Conservation (phyloP, 2,888 invertebrate genomes). For the Venusia cambrica region DNA sequence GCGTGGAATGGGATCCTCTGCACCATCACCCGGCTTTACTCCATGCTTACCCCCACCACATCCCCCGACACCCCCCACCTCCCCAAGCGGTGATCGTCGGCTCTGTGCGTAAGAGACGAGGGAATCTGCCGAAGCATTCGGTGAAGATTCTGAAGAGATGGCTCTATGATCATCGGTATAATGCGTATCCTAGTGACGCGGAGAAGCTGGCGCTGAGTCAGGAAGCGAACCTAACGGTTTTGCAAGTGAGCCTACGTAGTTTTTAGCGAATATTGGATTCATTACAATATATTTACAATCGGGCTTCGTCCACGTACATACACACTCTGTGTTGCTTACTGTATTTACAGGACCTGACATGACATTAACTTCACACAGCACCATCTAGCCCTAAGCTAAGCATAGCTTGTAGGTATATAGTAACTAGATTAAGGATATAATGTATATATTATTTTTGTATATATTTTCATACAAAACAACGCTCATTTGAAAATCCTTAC, state of each 20-base stretch:
- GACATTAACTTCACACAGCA: too few species aligned
- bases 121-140: constrained; percentile 95
- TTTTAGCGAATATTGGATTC: too few species aligned
- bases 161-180: constrained; percentile 96
- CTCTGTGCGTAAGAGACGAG: constrained; percentile 90
- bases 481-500: too few species aligned
- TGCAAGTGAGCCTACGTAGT: constrained; percentile 85
- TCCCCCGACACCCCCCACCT: constrained; percentile 22
- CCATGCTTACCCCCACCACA: constrained; percentile 31
- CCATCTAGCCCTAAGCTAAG: too few species aligned
- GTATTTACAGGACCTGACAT: too few species aligned
- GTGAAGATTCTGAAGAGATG: constrained; percentile 95
- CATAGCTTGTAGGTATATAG: too few species aligned
- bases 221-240: constrained; percentile 91
- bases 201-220: constrained; percentile 93
- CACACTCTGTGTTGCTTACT: too few species aligned
- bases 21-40: constrained; percentile 42
- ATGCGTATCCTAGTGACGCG: constrained; percentile 96
- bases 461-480: too few species aligned
- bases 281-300: too few species aligned
- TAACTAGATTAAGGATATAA: too few species aligned
- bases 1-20: constrained; percentile 76
- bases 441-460: too few species aligned
- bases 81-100: constrained; percentile 52
- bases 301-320: too few species aligned